Percentiles rank a stretch among this genome's conserved stretches.
These are phyloP conservation scores for Anoura caudifer DNA, from an alignment of 2,113 vertebrate genomes.

Conservation along the genomic window DNA sequence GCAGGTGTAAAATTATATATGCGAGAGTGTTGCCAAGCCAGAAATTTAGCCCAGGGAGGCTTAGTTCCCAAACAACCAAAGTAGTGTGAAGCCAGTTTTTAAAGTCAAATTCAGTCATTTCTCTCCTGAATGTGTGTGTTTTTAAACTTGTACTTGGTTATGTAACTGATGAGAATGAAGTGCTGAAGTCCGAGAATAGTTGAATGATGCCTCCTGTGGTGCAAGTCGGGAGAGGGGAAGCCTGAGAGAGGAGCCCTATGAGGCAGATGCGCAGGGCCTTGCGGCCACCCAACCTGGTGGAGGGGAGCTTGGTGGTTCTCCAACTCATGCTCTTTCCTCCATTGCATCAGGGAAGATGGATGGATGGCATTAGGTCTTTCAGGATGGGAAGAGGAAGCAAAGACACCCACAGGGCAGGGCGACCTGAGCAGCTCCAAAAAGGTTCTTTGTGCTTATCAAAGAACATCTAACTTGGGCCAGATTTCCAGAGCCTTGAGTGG, in stretches of 20 bases:
- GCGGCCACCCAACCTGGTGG: neutral
- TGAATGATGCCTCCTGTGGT: neutral
- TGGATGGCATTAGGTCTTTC: neutral
- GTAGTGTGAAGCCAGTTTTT: slow-evolving; percentile 67
- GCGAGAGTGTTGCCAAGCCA: slow-evolving; percentile 57
- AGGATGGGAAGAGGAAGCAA: neutral
- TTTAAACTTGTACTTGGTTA: slow-evolving; percentile 63
- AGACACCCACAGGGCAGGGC: neutral
- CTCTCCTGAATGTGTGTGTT: slow-evolving; percentile 34
- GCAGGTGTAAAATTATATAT: slow-evolving; percentile 75
- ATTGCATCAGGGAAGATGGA: neutral
- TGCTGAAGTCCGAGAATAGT: neutral
- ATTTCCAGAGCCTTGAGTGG: neutral
- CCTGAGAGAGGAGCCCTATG: neutral
- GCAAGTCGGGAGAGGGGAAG: neutral
- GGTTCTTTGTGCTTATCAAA: neutral
- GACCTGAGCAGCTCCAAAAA: neutral
- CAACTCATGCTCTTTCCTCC: neutral
- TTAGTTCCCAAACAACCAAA: slow-evolving; percentile 63
- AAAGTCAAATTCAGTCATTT: slow-evolving; percentile 62
- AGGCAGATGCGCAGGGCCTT: neutral
- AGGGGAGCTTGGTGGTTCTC: neutral
- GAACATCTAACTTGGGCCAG: neutral
- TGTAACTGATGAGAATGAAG: slow-evolving; percentile 48
- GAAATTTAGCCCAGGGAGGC: slow-evolving; percentile 63